Evolutionary conservation across 2,888 invertebrate genomes (phyloP), one percentile per base, ranked within the genome.

Genomic region (Netelia melanura): DNA sequence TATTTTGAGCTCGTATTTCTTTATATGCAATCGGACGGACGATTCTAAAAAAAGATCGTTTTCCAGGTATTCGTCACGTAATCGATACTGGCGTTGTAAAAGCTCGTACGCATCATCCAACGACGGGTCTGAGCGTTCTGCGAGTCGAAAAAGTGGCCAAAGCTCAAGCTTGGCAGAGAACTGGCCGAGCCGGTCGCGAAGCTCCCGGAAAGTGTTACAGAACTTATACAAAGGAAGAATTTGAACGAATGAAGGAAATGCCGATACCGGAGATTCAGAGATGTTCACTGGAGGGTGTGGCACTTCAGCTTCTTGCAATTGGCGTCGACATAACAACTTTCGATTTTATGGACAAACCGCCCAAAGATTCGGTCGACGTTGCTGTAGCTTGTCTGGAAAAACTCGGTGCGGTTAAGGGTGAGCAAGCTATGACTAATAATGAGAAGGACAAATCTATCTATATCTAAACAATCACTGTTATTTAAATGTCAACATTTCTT

Each of bases 81-180:
- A 96, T 99, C 81, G 99, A 99, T 92, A 96, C 97, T 80, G 99
- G 99, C 0, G 97, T 97, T 93, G 98, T 98, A 0, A 99, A 99
- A 94, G 96, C 96, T 87, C 97, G 97, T 91, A 96, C 97, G 6
- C 98, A 97, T 94, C 97, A 97, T 91, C 96, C 97, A 0, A 94
- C 95, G 25, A 97, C 97, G 25, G 98, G 98, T 3, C 95, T 98
- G 86, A 98, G 99, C 93, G 94, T 97, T 38, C 94, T 99, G 83
- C 96, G 96, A 91, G 97, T 98, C 48, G 96, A 97, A 86, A 95
- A 96, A 89, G 96, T 98, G 89, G 98, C 99, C 23, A 97, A 98
- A 94, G 98, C 98, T 48, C 98, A 99, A 94, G 97, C 98, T 11
- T 97, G 97, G 96, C 99, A 99, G 94, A 95, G 99, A 87, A 96